Conservation (phyloP, 2,797 vertebrate genomes). For the Micropoecilia bifurca region DNA sequence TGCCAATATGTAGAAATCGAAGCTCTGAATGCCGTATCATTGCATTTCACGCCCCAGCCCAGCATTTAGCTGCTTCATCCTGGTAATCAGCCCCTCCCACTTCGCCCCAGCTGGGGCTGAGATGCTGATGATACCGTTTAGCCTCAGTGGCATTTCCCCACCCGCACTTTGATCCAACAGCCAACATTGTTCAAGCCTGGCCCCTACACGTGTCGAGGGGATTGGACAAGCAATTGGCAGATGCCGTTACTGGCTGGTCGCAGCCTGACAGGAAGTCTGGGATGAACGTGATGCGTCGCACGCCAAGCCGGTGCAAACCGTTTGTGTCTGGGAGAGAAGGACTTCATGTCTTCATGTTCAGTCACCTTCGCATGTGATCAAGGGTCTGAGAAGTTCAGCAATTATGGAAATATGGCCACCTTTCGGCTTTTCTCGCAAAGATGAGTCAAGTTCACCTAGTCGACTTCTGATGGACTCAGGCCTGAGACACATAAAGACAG, state of each 20-base stretch:
- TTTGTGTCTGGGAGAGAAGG: slow-evolving; percentile 14
- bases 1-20: slow-evolving; percentile 60
- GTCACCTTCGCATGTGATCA: background rate
- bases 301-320: slow-evolving; percentile 44
- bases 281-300: slow-evolving; percentile 33
- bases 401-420: slow-evolving; percentile 36
- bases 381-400: slow-evolving; percentile 43
- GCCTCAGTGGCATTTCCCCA: slow-evolving; percentile 52
- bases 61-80: slow-evolving; percentile 48
- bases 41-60: slow-evolving; percentile 54
- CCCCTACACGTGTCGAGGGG: slow-evolving; percentile 7
- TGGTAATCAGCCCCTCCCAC: slow-evolving; percentile 42
- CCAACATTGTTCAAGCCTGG: slow-evolving; percentile 54
- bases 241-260: slow-evolving; percentile 45
- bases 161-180: slow-evolving; percentile 55
- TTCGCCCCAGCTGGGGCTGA: slow-evolving; percentile 65
- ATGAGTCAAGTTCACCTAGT: slow-evolving; percentile 24
- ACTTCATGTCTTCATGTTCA: slow-evolving; percentile 4
- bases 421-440: background rate
- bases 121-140: slow-evolving; percentile 67
- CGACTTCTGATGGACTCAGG: slow-evolving; percentile 19
- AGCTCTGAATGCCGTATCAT: slow-evolving; percentile 67
- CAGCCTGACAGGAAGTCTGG: slow-evolving; percentile 55
- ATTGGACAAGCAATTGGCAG: slow-evolving; percentile 62
- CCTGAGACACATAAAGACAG: too few species aligned